phyloP scores from a whole-genome alignment of 35 echinoderm and acorn worm species.

The Chiridota heheva region DNA sequence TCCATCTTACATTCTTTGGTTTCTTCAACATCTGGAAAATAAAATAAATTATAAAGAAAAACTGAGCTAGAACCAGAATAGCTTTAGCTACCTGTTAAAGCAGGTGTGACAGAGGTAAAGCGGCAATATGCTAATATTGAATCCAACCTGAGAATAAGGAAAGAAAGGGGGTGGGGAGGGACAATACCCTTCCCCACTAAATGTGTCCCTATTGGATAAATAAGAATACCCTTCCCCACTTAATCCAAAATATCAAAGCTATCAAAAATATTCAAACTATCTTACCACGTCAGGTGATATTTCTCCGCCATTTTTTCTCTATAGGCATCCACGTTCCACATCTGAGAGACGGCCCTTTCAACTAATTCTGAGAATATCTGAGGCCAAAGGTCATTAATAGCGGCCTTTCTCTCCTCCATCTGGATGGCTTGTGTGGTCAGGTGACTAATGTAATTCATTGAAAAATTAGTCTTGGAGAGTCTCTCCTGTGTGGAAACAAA shows the following conservation, averaged over 20 bases:
- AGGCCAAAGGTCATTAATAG: conserved; percentile 72
- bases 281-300: conserved; percentile 23
- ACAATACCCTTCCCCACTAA: too few species aligned
- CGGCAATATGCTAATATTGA: too few species aligned
- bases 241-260: conserved; percentile 89
- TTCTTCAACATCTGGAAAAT: too few species aligned
- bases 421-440: conserved; percentile 70
- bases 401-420: conserved; percentile 49
- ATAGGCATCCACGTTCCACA: conserved; percentile 56
- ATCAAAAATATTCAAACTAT: conserved; percentile 82
- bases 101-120: too few species aligned
- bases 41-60: too few species aligned
- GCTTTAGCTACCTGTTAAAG: too few species aligned
- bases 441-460: conserved; percentile 64
- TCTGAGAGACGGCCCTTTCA: conserved; percentile 65
- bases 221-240: conserved; percentile 61
- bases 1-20: too few species aligned
- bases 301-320: conserved; percentile 31
- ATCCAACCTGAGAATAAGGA: too few species aligned
- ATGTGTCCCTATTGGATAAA: too few species aligned
- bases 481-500: conserved; percentile 56
- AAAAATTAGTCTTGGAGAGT: conserved; percentile 38
- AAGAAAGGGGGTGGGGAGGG: too few species aligned
- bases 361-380: conserved; percentile 70
- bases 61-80: too few species aligned